Evolutionary conservation across 2,113 vertebrate genomes (phyloP).

Genomic region (Phyllopteryx taeniolatus): DNA sequence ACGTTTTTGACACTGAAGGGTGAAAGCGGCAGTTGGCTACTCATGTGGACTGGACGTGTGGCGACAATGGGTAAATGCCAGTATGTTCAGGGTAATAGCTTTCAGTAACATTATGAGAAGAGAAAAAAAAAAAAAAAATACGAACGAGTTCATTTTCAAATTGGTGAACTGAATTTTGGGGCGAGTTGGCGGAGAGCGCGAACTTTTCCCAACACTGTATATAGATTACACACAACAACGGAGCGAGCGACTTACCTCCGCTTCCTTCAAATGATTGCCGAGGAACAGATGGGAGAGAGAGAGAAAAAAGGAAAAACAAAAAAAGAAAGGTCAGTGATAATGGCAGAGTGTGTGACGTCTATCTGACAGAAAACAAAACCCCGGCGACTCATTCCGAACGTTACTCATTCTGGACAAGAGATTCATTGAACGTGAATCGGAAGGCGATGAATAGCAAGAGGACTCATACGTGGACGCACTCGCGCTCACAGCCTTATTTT

Average conservation of each 20-base stretch:
- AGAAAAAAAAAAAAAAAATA: no score
- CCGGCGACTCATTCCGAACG: constrained; percentile 50
- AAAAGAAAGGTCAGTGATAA: constrained; percentile 64
- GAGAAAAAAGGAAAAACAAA: constrained; percentile 43
- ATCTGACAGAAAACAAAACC: constrained; percentile 46
- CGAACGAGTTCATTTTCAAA: no score
- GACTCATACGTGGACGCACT: constrained; percentile 21
- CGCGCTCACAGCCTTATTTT: constrained; percentile 34
- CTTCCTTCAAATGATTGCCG: constrained; percentile 64
- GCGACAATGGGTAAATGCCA: no score
- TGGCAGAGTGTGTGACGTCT: constrained; percentile 37
- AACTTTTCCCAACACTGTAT: neutral
- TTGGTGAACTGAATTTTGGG: no score
- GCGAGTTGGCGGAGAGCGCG: no score
- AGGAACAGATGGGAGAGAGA: constrained; percentile 22
- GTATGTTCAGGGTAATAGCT: no score
- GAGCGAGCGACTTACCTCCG: constrained; percentile 59
- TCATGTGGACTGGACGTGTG: no score
- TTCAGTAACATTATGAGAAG: no score
- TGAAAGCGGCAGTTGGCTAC: no score
- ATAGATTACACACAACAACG: constrained; percentile 28
- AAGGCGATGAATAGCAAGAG: constrained; percentile 41
- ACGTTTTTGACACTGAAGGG: no score
- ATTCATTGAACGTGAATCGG: constrained; percentile 50
- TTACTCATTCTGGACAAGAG: constrained; percentile 30